Conservation (phyloP, 2,113 vertebrate species). For the Larimichthys crocea region DNA sequence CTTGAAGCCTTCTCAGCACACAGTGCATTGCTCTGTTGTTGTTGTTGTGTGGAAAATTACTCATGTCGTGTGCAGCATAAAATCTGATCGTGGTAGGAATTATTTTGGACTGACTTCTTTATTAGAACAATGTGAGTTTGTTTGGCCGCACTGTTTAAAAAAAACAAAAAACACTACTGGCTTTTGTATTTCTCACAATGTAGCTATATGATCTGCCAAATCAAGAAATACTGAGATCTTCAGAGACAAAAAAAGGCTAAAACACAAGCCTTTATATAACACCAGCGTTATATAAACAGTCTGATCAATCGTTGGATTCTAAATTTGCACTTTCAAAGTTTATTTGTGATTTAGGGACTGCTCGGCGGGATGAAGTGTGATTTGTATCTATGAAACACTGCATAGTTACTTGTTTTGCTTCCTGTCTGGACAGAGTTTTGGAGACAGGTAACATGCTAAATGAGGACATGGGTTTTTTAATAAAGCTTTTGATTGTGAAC, state of each 20-base stretch:
- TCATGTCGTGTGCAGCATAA: background rate
- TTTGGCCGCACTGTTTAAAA: conserved; percentile 9
- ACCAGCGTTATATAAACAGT: background rate
- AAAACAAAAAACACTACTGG: background rate
- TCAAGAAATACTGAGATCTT: background rate
- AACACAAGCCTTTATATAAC: background rate
- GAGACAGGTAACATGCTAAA: conserved; percentile 43
- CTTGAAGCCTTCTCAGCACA: background rate
- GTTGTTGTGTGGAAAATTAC: background rate
- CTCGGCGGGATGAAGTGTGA: background rate
- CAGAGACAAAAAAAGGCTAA: background rate
- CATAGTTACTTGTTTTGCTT: conserved; percentile 5
- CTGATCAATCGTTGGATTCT: background rate
- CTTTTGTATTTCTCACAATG: conserved; percentile 20
- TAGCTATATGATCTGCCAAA: background rate
- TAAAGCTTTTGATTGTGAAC: too few species aligned
- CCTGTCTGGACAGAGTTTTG: conserved; percentile 34
- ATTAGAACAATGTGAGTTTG: background rate
- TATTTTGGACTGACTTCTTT: conserved; percentile 9
- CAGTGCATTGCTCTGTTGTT: background rate
- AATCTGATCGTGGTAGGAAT: conserved; percentile 7
- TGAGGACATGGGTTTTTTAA: conserved; percentile 42
- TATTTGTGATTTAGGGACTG: background rate
- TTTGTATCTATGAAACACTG: conserved; percentile 13
- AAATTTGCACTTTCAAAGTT: background rate